Conservation (phyloP, 1,140 invertebrate genomes). For the Steinernema feltiae region DNA sequence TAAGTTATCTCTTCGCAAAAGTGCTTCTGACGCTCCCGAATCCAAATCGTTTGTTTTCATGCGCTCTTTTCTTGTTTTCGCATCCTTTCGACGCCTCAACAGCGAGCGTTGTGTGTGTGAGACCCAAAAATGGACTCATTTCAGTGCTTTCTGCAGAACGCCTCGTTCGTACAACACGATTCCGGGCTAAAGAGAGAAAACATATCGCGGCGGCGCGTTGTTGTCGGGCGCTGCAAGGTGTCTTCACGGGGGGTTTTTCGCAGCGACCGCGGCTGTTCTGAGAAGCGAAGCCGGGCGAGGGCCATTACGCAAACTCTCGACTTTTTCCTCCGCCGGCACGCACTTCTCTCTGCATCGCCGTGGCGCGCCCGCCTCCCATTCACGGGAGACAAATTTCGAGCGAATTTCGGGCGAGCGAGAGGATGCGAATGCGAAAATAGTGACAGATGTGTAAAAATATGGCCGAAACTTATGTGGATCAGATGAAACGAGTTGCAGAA, state of each 20-base stretch:
- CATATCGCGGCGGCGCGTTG: background rate
- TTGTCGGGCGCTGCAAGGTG: background rate
- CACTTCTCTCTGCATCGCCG: background rate
- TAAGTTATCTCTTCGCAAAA: no score
- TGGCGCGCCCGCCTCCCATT: background rate
- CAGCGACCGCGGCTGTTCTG: constrained; percentile 1
- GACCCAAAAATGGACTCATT: background rate
- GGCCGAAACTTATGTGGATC: constrained; percentile 1
- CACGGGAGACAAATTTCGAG: background rate
- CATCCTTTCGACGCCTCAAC: no score
- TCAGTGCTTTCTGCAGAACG: background rate
- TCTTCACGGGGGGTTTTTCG: background rate
- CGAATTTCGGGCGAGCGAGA: background rate
- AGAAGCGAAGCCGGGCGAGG: background rate
- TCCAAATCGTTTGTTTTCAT: no score
- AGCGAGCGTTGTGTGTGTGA: background rate
- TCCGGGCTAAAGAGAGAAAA: background rate
- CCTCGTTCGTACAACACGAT: background rate
- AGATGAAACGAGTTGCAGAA: background rate
- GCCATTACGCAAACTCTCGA: constrained; percentile 13
- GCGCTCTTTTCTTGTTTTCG: no score
- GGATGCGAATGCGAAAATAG: background rate
- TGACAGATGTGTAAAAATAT: constrained; percentile 9
- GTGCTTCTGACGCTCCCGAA: no score
- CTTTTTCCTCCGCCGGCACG: background rate